Percentiles rank a stretch among this genome's conserved stretches.
These are phyloP conservation scores for Promerops cafer DNA, from an alignment of 2,113 vertebrate species.

Conservation along the genomic window DNA sequence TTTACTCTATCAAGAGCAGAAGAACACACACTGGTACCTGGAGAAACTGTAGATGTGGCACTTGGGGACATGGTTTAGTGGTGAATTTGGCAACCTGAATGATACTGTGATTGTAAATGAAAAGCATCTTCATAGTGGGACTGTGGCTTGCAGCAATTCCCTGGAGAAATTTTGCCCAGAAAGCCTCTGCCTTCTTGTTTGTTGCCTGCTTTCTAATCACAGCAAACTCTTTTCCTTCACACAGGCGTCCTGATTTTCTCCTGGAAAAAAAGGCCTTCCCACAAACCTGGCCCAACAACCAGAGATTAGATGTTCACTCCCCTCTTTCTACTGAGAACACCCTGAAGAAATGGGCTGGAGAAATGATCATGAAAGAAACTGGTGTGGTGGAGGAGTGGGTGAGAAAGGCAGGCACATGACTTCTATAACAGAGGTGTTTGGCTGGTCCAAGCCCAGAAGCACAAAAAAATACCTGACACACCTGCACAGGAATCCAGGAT, in stretches of 20 bases:
- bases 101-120: background rate
- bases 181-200: background rate
- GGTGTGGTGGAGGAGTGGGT: rapidly evolving
- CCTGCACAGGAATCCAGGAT: background rate
- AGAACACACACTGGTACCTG: background rate
- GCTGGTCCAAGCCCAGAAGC: background rate
- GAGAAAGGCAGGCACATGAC: background rate
- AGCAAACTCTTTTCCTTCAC: background rate
- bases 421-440: background rate
- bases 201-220: background rate
- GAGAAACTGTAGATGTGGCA: background rate
- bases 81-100: background rate
- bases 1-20: background rate
- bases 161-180: background rate
- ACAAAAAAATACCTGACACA: background rate
- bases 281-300: background rate
- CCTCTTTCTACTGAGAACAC: background rate
- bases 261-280: background rate
- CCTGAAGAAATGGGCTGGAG: background rate
- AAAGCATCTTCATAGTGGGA: background rate
- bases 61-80: background rate
- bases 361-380: background rate
- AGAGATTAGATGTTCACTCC: background rate
- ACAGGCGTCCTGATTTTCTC: background rate
- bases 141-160: background rate